Evolutionary conservation across 2,888 invertebrate species (phyloP), one percentile per base, ranked within the genome.

Genomic region (Drosophila ustulata): DNA sequence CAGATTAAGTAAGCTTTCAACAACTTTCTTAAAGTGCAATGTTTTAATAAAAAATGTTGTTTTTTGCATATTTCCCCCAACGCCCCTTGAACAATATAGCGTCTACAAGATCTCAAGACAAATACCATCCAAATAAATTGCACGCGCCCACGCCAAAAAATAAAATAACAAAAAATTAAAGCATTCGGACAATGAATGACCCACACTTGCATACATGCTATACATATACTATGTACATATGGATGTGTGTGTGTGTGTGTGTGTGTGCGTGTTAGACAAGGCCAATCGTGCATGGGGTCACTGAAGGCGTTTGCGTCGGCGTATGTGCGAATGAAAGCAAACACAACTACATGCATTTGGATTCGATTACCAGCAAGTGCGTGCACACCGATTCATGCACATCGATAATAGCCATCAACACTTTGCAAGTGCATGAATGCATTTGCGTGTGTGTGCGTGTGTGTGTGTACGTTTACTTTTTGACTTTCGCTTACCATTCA

Each of bases 211-310:
- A 23, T 28, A 49, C 18, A 28, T 34, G 39, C 7, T 13, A 28
- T 9, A 61, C 5, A 45, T 23, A 52, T 28, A 23, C 34, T 37
- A 28, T 32, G 28, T 51, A 28, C 8, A 25, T 45, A 50, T 34
- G 25, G 7, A 46, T 34, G 11, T 28, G 9, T 32, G 23, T 39
- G 9, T 23, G 4, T 41, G 37, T n/a, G n/a, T n/a, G n/a, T 5
- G 45, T 39, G 9, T 23, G 4, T 41, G 37, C 18, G 18, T 28
- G 45, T 63, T 59, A 65, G 56, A 50, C 66, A 73, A 76, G 78
- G 72, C 68, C 72, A 69, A 63, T 49, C 52, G 75, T 65, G 61
- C 78, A 75, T 62, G 76, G 67, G 80, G 80, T 80, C 79, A 80
- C 52, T 41, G 41, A 43, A 76, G 72, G 53, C 13, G 41, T 45